Evolutionary conservation across 2,113 vertebrate species (phyloP), one percentile per base, ranked within the genome.

Genomic region (Daubentonia madagascariensis): DNA sequence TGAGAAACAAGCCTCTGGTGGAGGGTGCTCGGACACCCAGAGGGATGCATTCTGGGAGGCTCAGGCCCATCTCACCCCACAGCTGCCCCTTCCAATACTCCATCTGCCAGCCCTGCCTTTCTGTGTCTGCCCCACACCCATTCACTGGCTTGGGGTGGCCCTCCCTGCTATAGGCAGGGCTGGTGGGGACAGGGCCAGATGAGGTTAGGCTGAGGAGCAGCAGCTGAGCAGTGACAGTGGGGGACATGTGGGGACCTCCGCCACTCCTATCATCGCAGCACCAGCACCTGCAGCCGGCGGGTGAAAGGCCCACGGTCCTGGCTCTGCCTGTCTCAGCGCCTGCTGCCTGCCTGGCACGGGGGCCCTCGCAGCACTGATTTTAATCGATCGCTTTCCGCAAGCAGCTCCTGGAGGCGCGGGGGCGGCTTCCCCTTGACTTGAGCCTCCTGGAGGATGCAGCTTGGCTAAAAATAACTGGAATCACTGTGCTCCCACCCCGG

Each of bases 381-480:
- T 72, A 75, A 97, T 94, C 84, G 79, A 95, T 97, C 43, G 18
- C 89, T 95, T 98, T 96, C 97, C 65, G 25, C 73, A 54, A 95
- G 95, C 94, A 86, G 97, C 95, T 98, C 91, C 94, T 68, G 87
- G 67, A 92, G 98, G 97, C 22, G 94, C 70, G 97, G 98, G 96
- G 98, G 98, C 8, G 96, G 96, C 94, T 98, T 98, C 97, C 97
- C 97, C 97, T 97, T 84, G 76, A 89, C 95, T 97, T 5, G 35
- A 40, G 4, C 79, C 96, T 97, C 92, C 89, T 68, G 79, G 95
- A 98, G 95, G 97, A 96, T 89, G 91, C 89, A 59, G 95, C 90
- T 73, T 37, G 68, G 92, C 95, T 97, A 98, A 98, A 98, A 97
- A 98, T 98, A 98, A 87, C 97, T 70, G 14, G 91, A 91, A 96